Evolutionary conservation across 1,140 invertebrate genomes (phyloP).

Genomic region (Leptinotarsa lineolata): DNA sequence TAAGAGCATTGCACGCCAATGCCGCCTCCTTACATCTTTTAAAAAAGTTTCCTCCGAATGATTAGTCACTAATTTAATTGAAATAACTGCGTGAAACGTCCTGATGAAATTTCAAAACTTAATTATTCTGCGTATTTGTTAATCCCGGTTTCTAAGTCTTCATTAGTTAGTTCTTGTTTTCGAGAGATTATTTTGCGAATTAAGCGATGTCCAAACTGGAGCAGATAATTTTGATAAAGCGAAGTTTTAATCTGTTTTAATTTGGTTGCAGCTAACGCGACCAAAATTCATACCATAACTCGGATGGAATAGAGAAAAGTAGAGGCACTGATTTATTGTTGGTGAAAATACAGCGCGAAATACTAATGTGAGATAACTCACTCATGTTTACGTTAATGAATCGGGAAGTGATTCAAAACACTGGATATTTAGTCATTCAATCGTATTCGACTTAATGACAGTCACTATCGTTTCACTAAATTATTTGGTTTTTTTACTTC

Average conservation of each 20-base stretch:
- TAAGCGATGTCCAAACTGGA: constrained; percentile 16
- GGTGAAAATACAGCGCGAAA: too few species aligned
- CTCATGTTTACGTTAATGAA: too few species aligned
- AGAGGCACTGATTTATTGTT: background rate
- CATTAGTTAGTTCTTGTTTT: constrained; percentile 17
- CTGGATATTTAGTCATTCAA: too few species aligned
- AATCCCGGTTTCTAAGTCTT: constrained; percentile 11
- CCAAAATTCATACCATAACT: constrained; percentile 3
- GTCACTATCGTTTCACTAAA: too few species aligned
- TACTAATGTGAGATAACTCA: too few species aligned
- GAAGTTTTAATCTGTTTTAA: constrained; percentile 22
- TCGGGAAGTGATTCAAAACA: too few species aligned
- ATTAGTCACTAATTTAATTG: constrained; percentile 5
- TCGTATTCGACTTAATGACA: too few species aligned
- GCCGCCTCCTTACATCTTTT: background rate
- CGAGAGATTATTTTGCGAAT: constrained; percentile 11
- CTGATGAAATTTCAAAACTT: constrained; percentile 17
- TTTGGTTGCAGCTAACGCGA: constrained; percentile 4
- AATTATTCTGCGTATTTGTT: constrained; percentile 17
- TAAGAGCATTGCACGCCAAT: background rate
- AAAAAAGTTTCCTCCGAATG: background rate
- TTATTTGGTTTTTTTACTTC: too few species aligned
- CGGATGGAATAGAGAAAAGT: background rate
- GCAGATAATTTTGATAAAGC: constrained; percentile 16
- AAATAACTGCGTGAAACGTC: constrained; percentile 10